These are phyloP conservation scores for Strix occidentalis DNA, from an alignment of 2,797 vertebrate species.

Conservation along the genomic window DNA sequence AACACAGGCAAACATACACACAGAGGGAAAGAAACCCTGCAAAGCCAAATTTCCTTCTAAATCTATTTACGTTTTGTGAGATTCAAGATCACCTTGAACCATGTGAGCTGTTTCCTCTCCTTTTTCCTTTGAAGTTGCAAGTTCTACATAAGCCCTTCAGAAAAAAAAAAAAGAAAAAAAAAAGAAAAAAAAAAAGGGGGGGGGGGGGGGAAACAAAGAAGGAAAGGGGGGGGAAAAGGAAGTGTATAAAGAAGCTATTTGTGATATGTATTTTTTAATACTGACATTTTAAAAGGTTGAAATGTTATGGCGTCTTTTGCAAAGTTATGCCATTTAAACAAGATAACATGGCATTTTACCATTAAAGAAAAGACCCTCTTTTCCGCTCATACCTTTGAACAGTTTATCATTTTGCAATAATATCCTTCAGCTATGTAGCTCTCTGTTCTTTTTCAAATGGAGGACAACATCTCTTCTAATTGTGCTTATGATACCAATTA, in stretches of 20 bases:
- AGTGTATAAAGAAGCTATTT: background rate
- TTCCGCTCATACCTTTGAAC: background rate
- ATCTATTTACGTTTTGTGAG: background rate
- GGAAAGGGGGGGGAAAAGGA: background rate
- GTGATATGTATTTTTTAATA: background rate
- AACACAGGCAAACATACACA: background rate
- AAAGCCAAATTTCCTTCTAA: background rate
- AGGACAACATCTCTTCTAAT: constrained; percentile 38
- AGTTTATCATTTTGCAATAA: constrained; percentile 22
- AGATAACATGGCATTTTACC: constrained; percentile 49
- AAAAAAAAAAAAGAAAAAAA: background rate
- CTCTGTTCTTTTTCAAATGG: constrained; percentile 39
- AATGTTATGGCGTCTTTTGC: background rate
- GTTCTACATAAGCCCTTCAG: background rate
- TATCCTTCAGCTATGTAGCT: constrained; percentile 22
- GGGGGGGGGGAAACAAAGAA: rapidly evolving
- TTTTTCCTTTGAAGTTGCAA: constrained; percentile 16
- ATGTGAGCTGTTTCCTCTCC: background rate
- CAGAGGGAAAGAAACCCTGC: background rate
- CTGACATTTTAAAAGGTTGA: constrained; percentile 57
- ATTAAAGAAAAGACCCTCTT: background rate
- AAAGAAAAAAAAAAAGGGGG: rapidly evolving
- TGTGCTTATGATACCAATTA: constrained; percentile 53
- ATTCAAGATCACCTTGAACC: constrained; percentile 18
- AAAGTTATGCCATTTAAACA: constrained; percentile 48